phyloP scores from a whole-genome alignment of 2,797 vertebrate species.

The Chiroxiphia lanceolata region DNA sequence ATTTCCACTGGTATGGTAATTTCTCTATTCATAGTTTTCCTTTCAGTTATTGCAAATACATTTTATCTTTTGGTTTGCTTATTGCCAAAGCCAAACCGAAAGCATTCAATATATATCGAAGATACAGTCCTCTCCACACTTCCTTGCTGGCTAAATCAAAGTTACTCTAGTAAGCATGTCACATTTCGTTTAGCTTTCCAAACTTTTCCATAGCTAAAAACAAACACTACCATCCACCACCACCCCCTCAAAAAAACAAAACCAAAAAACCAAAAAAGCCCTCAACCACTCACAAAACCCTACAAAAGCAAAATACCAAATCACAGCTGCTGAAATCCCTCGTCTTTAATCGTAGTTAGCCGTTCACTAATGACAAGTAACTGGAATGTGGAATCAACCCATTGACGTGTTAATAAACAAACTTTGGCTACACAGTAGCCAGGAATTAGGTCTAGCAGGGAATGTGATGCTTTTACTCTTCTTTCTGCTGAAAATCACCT shows the following conservation, averaged over 20 bases:
- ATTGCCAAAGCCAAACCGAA: slow-evolving; percentile 54
- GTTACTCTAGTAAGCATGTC: background rate
- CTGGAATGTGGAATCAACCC: background rate
- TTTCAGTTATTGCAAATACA: slow-evolving; percentile 51
- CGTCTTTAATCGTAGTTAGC: slow-evolving; percentile 54
- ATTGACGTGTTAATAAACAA: background rate
- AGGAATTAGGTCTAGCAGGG: background rate
- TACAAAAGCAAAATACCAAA: background rate
- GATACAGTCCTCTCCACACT: background rate
- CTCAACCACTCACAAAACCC: background rate
- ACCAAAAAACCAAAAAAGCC: background rate
- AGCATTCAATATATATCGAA: background rate
- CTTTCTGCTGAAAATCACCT: background rate
- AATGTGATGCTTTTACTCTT: background rate
- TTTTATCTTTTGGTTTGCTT: slow-evolving; percentile 40
- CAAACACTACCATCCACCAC: background rate
- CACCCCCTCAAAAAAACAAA: background rate
- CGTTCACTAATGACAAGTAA: background rate
- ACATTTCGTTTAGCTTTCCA: slow-evolving; percentile 53
- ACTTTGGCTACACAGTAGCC: background rate
- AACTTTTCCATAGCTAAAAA: background rate
- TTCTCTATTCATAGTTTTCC: slow-evolving; percentile 49
- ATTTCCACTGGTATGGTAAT: slow-evolving; percentile 60
- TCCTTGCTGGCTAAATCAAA: slow-evolving; percentile 37
- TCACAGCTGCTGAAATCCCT: slow-evolving; percentile 35